Conservation (phyloP, 2,797 vertebrate genomes). For the Cebuella pygmaea region DNA sequence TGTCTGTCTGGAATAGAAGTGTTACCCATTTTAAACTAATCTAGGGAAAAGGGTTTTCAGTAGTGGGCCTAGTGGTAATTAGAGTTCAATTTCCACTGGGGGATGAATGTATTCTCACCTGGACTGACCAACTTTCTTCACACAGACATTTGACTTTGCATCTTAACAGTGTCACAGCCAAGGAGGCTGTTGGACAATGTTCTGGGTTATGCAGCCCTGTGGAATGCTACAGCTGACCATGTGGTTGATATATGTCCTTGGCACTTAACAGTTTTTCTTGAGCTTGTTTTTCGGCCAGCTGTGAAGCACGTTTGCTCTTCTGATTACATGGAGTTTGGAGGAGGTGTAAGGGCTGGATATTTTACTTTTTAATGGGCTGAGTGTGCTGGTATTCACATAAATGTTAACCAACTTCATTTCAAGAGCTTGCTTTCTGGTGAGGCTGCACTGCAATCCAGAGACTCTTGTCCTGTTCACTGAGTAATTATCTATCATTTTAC, state of each 20-base stretch:
- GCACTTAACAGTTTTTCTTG: not conserved
- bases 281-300: not conserved
- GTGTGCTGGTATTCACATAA: not conserved
- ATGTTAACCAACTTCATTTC: not conserved
- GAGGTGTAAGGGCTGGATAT: not conserved
- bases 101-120: not conserved
- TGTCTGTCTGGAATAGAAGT: not conserved
- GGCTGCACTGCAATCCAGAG: not conserved
- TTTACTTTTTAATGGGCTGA: not conserved
- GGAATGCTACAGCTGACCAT: not conserved
- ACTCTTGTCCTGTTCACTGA: not conserved
- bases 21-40: constrained; percentile 19
- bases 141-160: not conserved
- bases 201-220: not conserved
- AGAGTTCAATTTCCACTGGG: not conserved
- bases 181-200: not conserved
- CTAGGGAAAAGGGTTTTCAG: not conserved
- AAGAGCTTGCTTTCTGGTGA: not conserved
- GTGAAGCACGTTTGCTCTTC: not conserved
- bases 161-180: not conserved
- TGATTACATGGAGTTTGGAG: not conserved
- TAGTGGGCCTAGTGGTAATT: not conserved
- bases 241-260: not conserved
- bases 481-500: not conserved
- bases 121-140: not conserved